These are phyloP conservation scores for Drepanosiphum platanoidis DNA, from an alignment of 2,888 invertebrate species.

Conservation along the genomic window DNA sequence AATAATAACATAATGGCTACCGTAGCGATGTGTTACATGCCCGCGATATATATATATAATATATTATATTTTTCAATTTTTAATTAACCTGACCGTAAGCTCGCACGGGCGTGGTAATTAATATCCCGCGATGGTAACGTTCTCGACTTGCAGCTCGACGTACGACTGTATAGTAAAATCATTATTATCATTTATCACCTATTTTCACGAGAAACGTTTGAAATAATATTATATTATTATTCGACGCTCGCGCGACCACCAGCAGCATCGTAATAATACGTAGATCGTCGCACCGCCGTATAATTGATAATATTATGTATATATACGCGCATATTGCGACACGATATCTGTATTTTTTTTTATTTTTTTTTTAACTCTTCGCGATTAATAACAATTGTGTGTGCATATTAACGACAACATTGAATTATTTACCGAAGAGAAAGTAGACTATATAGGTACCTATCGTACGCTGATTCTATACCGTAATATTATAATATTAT, in stretches of 20 bases:
- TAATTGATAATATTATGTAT: no score
- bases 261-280: neutral
- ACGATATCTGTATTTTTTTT: neutral
- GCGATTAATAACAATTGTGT: neutral
- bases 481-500: neutral
- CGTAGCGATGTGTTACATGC: neutral
- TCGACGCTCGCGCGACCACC: neutral
- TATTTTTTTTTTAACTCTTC: neutral
- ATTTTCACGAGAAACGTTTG: neutral
- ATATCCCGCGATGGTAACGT: neutral
- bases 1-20: neutral
- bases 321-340: neutral
- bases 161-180: no score
- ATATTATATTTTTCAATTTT: no score
- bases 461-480: neutral
- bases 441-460: constrained; percentile 20
- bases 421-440: constrained; percentile 13
- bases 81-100: neutral
- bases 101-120: neutral
- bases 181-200: neutral
- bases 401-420: neutral
- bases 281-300: no score
- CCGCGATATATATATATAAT: no score
- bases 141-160: neutral
- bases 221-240: neutral